Evolutionary conservation across 2,113 vertebrate species (phyloP).

Genomic region (Pomatostomus ruficeps): DNA sequence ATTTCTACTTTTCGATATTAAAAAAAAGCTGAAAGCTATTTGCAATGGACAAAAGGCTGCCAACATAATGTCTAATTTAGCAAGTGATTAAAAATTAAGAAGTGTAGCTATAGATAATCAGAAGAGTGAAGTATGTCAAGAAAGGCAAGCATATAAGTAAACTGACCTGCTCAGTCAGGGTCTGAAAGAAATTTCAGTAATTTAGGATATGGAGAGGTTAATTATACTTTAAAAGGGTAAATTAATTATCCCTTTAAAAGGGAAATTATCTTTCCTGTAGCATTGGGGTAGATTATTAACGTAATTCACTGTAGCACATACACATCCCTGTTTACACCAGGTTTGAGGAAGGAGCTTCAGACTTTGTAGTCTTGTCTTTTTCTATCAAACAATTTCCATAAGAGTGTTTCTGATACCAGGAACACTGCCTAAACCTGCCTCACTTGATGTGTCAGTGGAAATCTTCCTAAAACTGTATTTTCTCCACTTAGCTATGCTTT

Average conservation of each 20-base stretch:
- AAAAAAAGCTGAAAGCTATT: background rate
- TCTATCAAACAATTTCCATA: background rate
- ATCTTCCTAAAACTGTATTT: background rate
- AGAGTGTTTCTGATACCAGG: background rate
- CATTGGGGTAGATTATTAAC: background rate
- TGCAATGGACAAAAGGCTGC: background rate
- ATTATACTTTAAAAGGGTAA: background rate
- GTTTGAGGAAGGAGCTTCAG: background rate
- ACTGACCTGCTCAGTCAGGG: background rate
- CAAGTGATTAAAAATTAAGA: constrained; percentile 5
- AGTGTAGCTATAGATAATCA: background rate
- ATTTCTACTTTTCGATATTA: background rate
- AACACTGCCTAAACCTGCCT: background rate
- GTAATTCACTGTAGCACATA: background rate
- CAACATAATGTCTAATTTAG: background rate
- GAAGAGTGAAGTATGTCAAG: background rate
- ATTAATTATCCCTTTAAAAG: background rate
- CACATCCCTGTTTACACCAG: background rate
- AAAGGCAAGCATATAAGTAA: background rate
- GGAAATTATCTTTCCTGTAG: background rate
- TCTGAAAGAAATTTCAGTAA: background rate
- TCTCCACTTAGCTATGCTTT: background rate
- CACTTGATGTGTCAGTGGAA: background rate
- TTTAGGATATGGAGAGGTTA: background rate
- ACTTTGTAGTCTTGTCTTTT: background rate